Evolutionary conservation across 2,888 invertebrate species (phyloP).

Genomic region (Dione vanillae): DNA sequence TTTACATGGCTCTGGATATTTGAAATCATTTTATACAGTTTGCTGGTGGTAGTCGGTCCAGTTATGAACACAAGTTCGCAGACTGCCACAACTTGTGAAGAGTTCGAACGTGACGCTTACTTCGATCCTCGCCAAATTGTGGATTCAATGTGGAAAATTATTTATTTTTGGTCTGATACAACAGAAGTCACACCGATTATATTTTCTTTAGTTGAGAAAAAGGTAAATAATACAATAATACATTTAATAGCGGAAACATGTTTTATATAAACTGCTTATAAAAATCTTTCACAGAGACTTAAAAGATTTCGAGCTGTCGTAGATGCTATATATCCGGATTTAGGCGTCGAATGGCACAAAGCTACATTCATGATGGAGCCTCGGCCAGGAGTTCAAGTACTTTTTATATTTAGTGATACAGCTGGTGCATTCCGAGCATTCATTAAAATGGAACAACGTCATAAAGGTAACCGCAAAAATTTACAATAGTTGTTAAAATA

Average conservation of each 20-base stretch:
- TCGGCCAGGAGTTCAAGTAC: conserved; percentile 62
- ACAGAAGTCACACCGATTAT: conserved; percentile 65
- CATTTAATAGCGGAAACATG: too few relatives aligned
- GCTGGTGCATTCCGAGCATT: conserved; percentile 68
- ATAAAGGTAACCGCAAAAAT: conserved; percentile 46
- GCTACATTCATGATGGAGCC: conserved; percentile 69
- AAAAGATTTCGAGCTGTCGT: conserved; percentile 58
- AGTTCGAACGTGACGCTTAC: conserved; percentile 65
- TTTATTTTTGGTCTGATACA: conserved; percentile 70
- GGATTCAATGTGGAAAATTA: conserved; percentile 71
- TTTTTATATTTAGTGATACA: conserved; percentile 61
- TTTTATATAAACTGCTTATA: background rate
- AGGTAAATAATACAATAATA: conserved; percentile 53
- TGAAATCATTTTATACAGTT: conserved; percentile 59
- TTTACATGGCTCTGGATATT: conserved; percentile 64
- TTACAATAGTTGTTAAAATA: background rate
- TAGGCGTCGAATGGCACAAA: conserved; percentile 64
- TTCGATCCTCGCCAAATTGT: conserved; percentile 65
- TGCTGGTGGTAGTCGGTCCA: conserved; percentile 44
- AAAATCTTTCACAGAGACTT: conserved; percentile 54
- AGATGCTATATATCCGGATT: conserved; percentile 55
- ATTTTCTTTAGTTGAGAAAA: conserved; percentile 63
- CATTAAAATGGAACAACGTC: conserved; percentile 56
- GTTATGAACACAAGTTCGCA: conserved; percentile 41
- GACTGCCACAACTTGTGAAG: conserved; percentile 66